phyloP scores from a whole-genome alignment of 2,797 vertebrate species.

The Pangasius djambal region DNA sequence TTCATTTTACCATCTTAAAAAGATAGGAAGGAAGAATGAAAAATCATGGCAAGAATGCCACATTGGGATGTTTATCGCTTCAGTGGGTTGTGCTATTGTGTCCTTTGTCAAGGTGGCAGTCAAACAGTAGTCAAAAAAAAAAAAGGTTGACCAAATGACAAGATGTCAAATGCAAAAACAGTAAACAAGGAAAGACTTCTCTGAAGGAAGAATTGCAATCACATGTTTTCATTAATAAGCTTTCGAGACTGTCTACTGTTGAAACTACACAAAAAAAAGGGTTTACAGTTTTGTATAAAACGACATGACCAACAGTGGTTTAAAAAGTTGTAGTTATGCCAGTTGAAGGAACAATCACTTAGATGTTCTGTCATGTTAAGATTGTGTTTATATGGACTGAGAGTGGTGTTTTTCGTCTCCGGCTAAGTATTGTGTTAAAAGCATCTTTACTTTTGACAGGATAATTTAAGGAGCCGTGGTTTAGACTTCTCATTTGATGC shows the following conservation, averaged over 20 bases:
- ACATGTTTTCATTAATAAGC: background rate
- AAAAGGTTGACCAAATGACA: background rate
- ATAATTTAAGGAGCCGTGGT: constrained; percentile 61
- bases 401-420: constrained; percentile 54
- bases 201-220: constrained; percentile 2
- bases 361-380: constrained; percentile 58
- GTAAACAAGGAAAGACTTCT: background rate
- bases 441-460: constrained; percentile 60
- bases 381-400: constrained; percentile 61
- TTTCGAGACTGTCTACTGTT: background rate
- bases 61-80: background rate
- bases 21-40: background rate
- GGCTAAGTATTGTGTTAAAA: constrained; percentile 60
- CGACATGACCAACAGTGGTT: constrained; percentile 57
- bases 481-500: constrained; percentile 60
- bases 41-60: background rate
- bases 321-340: constrained; percentile 47
- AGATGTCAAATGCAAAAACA: background rate
- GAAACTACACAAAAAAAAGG: background rate
- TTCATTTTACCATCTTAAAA: background rate
- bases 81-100: background rate
- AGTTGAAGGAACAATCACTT: constrained; percentile 52
- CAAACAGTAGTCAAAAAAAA: background rate
- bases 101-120: background rate
- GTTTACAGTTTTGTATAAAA: constrained; percentile 57